Conservation (phyloP, 2,797 vertebrate genomes). For the Poecilia velifera region DNA sequence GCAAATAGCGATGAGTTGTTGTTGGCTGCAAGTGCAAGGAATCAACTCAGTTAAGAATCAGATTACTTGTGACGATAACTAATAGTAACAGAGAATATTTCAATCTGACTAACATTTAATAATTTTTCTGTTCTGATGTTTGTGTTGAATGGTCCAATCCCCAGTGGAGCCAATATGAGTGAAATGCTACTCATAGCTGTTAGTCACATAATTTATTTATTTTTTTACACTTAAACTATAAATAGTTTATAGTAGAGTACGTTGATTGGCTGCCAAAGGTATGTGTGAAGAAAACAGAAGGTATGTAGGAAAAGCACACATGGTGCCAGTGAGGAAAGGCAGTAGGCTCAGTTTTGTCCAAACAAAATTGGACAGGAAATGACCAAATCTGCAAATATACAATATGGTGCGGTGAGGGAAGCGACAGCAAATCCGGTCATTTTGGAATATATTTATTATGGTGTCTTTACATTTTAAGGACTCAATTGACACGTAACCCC, state of each 20-base stretch:
- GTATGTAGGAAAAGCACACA: background rate
- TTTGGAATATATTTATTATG: background rate
- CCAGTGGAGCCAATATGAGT: background rate
- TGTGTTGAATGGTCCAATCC: background rate
- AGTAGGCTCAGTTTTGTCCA: background rate
- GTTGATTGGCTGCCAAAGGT: background rate
- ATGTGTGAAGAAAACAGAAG: background rate
- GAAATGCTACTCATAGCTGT: background rate
- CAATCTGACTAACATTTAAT: background rate
- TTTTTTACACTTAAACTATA: background rate
- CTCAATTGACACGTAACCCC: background rate
- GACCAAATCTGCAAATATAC: background rate
- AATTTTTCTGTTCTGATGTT: background rate
- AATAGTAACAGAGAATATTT: background rate
- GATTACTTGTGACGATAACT: background rate
- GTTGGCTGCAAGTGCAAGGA: background rate
- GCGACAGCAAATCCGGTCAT: background rate
- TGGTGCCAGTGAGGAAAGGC: background rate
- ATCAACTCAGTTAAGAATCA: background rate
- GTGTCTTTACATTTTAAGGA: background rate
- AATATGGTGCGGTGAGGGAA: background rate
- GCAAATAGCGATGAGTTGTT: background rate
- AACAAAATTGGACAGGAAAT: background rate
- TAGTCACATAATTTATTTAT: background rate
- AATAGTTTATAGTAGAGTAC: background rate